Conservation (phyloP, 2,797 vertebrate genomes). For the Knipowitschia caucasica region DNA sequence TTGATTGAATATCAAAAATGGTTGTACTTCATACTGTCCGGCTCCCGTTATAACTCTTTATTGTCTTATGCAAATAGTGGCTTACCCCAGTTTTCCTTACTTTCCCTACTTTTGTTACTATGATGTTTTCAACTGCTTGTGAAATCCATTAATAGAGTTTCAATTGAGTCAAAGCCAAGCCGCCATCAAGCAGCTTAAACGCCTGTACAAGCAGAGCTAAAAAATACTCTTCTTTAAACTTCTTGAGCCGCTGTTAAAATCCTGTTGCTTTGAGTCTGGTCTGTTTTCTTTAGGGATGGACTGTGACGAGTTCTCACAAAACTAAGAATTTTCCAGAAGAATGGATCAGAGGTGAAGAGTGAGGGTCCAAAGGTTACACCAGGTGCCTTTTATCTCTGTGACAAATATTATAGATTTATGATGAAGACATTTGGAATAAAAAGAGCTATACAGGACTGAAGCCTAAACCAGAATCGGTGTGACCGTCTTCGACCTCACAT, state of each 20-base stretch:
- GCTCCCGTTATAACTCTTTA: no score
- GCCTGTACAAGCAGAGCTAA: no score
- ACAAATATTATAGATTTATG: background rate
- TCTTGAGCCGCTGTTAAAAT: background rate
- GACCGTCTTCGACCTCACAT: background rate
- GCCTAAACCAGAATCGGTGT: background rate
- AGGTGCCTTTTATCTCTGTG: background rate
- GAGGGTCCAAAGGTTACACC: background rate
- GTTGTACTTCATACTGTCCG: no score
- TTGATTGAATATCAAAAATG: no score
- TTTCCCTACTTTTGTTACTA: no score
- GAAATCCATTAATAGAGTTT: no score
- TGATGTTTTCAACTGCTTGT: no score
- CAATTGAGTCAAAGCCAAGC: no score
- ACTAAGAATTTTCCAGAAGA: background rate
- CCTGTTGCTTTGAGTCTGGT: background rate
- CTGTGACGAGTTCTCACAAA: conserved; percentile 1
- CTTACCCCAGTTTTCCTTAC: no score
- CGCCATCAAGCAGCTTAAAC: no score
- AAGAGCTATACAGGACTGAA: background rate
- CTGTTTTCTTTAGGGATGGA: background rate
- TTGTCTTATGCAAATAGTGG: no score
- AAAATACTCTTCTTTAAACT: background rate
- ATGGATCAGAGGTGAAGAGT: background rate
- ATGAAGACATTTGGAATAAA: background rate